Conservation (phyloP, 2,797 vertebrate species). For the Nothura maculosa region DNA sequence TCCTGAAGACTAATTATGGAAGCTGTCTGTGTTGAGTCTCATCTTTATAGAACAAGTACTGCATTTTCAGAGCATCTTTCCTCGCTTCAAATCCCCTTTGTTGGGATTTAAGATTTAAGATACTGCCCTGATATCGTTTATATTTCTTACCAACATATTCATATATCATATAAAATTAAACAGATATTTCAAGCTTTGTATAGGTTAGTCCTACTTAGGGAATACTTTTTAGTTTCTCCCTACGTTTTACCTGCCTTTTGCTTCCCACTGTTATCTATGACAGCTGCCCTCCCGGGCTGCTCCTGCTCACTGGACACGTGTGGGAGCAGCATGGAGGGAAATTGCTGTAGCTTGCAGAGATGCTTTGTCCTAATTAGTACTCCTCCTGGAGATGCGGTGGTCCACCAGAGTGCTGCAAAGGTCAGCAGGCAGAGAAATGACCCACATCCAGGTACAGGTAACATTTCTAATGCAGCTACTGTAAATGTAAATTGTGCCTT, state of each 20-base stretch:
- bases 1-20: not conserved
- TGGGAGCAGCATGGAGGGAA: constrained; percentile 59
- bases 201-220: not conserved
- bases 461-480: not conserved
- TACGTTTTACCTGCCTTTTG: not conserved
- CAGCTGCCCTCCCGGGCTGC: not conserved
- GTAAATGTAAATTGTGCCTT: not conserved
- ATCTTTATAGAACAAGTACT: constrained; percentile 39
- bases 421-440: constrained; percentile 19
- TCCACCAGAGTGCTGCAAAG: not conserved
- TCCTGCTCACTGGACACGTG: constrained; percentile 33
- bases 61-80: constrained; percentile 53
- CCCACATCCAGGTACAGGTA: constrained; percentile 37
- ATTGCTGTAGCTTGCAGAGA: not conserved
- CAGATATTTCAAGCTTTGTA: not conserved
- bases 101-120: too few relatives aligned
- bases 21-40: constrained; percentile 32
- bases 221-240: not conserved
- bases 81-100: not conserved
- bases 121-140: not conserved
- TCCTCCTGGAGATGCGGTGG: not conserved
- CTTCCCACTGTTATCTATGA: not conserved
- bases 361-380: constrained; percentile 4
- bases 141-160: not conserved
- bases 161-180: not conserved